Base-by-base conservation (phyloP, 2,797 vertebrate species). In the Artibeus lituratus region DNA sequence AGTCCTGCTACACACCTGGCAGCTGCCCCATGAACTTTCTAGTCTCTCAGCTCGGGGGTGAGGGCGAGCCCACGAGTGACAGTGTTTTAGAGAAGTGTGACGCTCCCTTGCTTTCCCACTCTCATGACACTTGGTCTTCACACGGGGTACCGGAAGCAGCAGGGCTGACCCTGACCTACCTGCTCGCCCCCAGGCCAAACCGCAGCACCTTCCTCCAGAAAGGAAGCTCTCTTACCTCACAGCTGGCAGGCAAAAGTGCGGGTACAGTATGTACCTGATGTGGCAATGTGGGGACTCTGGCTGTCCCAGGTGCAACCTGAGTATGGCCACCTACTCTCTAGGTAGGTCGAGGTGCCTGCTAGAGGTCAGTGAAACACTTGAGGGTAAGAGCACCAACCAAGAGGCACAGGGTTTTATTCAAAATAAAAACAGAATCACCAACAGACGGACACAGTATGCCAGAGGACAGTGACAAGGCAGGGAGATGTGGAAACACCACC, bases 351-450 rank as follows among this genome's bases (percentile, higher is more conserved):
- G 19, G 29, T 32, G 32, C 65, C 69, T 29, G n/a, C 81, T 35
- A 32, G 62, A 82, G 51, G 51, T 29, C 8, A 22, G 15, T 6
- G 14, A 37, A 62, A n/a, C 51, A 69, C 47, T 39, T 29, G 3
- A 65, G 15, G 62, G 21, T 22, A 73, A 70, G 4, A 70, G 57
- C 29, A 57, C 53, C 47, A 47, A 62, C 26, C 59, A 83, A 72
- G 10, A 76, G n/a, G 74, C 67, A 70, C 11, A 3, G 10, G 26
- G 24, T 57, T 70, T 70, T n/a, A 82, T 19, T 86, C 35, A 55
- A 92, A 76, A 70, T 59, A 53, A 67, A 70, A 32, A 32, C 39
- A 55, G 59, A 85, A 69, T 86, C 29, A 24, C 80, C 24, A 35
- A 67, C 10, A 67, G 12, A 32, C 7, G 53, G 77, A 80, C 4